Evolutionary conservation across 2,888 invertebrate species (phyloP).

Genomic region (Hydrotaea diabolus): DNA sequence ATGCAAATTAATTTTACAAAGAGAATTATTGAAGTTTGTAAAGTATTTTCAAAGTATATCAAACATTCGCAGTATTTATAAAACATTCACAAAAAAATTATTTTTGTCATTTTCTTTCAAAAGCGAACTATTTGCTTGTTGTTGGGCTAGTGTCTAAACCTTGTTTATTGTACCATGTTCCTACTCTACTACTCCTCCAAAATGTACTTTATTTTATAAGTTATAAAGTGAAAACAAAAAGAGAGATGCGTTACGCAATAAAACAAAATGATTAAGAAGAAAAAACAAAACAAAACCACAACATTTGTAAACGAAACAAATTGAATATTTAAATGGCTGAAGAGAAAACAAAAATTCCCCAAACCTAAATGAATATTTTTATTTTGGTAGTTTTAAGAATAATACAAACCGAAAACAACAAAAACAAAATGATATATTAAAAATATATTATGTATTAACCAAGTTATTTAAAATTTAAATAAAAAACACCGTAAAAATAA

Average conservation of each 20-base stretch:
- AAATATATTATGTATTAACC: slow-evolving; percentile 65
- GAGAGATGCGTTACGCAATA: slow-evolving; percentile 53
- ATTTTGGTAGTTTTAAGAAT: slow-evolving; percentile 62
- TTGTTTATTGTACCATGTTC: no score
- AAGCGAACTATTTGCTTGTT: no score
- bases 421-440: slow-evolving; percentile 61
- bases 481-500: slow-evolving; percentile 52
- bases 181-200: slow-evolving; percentile 22
- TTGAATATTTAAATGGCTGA: slow-evolving; percentile 55
- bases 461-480: slow-evolving; percentile 65
- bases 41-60: no score
- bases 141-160: no score
- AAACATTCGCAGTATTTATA: no score
- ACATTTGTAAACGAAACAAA: slow-evolving; percentile 42
- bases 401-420: slow-evolving; percentile 43
- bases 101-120: no score
- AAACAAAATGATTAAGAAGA: slow-evolving; percentile 33
- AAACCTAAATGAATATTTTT: slow-evolving; percentile 65
- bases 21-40: no score
- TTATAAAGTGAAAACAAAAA: slow-evolving; percentile 50
- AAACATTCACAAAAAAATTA: no score
- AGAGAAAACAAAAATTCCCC: slow-evolving; percentile 30
- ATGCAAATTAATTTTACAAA: no score
- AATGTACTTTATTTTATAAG: slow-evolving; percentile 55
- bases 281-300: slow-evolving; percentile 26